These are phyloP conservation scores for Psilopsiagon aymara DNA, from an alignment of 2,113 vertebrate species.

Conservation along the genomic window DNA sequence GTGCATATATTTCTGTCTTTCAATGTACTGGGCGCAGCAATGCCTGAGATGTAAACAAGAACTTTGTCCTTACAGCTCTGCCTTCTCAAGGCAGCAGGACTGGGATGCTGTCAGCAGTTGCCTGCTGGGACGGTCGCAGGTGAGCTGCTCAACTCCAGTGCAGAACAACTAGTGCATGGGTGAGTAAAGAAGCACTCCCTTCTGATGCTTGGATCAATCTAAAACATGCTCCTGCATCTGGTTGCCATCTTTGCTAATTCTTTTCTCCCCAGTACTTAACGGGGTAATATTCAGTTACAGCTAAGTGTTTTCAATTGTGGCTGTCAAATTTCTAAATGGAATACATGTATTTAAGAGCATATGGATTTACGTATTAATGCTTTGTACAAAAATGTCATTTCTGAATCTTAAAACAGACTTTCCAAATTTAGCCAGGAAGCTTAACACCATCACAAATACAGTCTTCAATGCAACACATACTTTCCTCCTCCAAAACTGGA, in stretches of 20 bases:
- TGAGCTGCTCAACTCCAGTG: rapidly evolving
- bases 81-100: background rate
- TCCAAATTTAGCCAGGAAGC: constrained; percentile 17
- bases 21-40: background rate
- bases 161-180: background rate
- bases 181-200: background rate
- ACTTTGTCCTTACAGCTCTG: background rate
- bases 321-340: constrained; percentile 23
- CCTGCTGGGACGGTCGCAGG: background rate
- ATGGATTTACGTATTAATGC: background rate
- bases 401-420: constrained; percentile 20
- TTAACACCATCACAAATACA: background rate
- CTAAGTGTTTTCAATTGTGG: constrained; percentile 38
- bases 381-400: background rate
- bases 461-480: background rate
- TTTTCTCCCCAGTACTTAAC: background rate
- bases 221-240: background rate
- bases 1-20: background rate
- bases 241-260: background rate
- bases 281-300: background rate
- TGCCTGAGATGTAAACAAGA: background rate
- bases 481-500: background rate
- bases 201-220: background rate
- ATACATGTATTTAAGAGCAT: constrained; percentile 6
- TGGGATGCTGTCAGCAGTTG: background rate